Base-by-base conservation (phyloP, 1,140 invertebrate species). In the Bombus breviceps region DNA sequence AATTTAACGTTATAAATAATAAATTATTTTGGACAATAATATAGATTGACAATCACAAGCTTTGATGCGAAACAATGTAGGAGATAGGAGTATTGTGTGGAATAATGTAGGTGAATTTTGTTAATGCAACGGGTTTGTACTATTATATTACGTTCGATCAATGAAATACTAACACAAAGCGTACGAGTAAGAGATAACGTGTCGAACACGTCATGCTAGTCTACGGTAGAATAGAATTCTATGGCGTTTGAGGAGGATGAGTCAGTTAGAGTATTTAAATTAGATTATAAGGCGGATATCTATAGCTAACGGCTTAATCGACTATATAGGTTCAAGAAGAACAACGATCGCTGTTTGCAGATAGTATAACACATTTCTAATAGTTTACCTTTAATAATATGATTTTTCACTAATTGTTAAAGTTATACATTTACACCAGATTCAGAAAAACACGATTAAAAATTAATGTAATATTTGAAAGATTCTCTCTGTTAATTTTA, bases 201-300 rank as follows among this genome's bases (percentile, higher is more conserved):
- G 47, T 76, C 53, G 12, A 37, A 77, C 75, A 62, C 75, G 74
- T 75, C 74, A 75, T 39, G 74, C 53, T 28, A 28, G 12, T 37
- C 47, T 34, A 37, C 25, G 10, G 22, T 57, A 76, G 13, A 59
- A 76, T 25, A 59, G 74, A 59, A 39, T 76, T 76, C 34, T 39
- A 59, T 25, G 12, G 18, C 18, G n/a, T 32, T 41, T 25, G 28
- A 57, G 57, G 22, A 59, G 37, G 28, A 25, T 41, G 57, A 41
- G 15, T 64, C 34, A 66, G 41, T 78, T 34, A 43, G 28, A 22
- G 57, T 59, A 41, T 62, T 78, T 78, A 62, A 78, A 78, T 78
- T 37, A 64, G 25, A 39, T 4, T 53, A 66, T n/a, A 66, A 28
- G 3, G 39, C 1, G 18, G 28, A n/a, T 25, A 59, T 62, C 53